These are phyloP conservation scores for Cosmopolites sordidus DNA, from an alignment of 2,888 invertebrate species.

Conservation along the genomic window DNA sequence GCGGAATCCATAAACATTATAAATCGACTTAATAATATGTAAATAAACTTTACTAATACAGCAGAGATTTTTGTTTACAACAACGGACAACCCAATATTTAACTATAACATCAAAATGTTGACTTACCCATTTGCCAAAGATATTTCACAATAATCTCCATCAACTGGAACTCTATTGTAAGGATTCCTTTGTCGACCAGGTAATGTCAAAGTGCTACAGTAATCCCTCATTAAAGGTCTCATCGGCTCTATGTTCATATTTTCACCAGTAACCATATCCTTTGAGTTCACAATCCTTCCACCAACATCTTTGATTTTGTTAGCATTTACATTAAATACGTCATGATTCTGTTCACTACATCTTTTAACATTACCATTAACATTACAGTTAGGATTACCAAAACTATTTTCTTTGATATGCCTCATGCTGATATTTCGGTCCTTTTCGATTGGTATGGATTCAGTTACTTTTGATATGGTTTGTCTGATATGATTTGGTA, in stretches of 20 bases:
- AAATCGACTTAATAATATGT: too few species aligned
- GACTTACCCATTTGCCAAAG: slow-evolving; percentile 62
- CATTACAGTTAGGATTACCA: slow-evolving; percentile 5
- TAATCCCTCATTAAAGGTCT: slow-evolving; percentile 74
- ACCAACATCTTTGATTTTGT: not conserved
- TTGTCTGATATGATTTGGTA: slow-evolving; percentile 28
- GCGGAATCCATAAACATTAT: too few species aligned
- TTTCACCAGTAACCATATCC: slow-evolving; percentile 42
- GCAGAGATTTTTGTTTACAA: too few species aligned
- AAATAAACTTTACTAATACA: too few species aligned
- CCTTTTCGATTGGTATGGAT: slow-evolving; percentile 47
- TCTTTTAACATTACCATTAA: not conserved
- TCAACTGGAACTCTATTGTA: slow-evolving; percentile 40
- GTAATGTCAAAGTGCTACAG: slow-evolving; percentile 71
- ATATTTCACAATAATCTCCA: slow-evolving; percentile 66
- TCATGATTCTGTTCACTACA: not conserved
- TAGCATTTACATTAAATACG: not conserved
- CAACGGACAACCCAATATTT: too few species aligned
- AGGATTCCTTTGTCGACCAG: slow-evolving; percentile 52
- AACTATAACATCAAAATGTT: too few species aligned
- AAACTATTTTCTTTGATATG: slow-evolving; percentile 21
- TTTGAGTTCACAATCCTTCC: not conserved
- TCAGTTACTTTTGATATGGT: slow-evolving; percentile 19
- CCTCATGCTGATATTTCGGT: slow-evolving; percentile 57
- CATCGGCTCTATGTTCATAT: slow-evolving; percentile 74